Conservation (phyloP, 2,797 vertebrate genomes). For the Xiphorhynchus erythropygius region DNA sequence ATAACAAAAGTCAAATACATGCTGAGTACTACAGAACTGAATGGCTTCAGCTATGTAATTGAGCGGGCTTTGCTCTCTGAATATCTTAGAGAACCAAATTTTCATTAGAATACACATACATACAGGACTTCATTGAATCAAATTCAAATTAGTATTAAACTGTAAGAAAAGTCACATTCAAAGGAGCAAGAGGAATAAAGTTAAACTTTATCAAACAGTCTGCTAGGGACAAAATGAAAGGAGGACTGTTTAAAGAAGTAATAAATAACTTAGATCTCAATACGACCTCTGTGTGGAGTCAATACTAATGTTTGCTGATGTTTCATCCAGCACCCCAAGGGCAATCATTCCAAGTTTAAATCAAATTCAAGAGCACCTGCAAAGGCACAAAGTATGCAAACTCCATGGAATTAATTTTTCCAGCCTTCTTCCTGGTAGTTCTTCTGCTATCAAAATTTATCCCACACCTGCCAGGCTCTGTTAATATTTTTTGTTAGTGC, state of each 20-base stretch:
- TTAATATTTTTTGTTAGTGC: neutral
- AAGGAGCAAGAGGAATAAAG: neutral
- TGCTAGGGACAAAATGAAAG: neutral
- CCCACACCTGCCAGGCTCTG: neutral
- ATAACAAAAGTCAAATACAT: neutral
- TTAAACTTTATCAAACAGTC: neutral
- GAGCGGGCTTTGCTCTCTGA: neutral
- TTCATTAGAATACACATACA: neutral
- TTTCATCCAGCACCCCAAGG: neutral
- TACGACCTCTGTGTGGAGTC: neutral
- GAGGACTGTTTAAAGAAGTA: neutral
- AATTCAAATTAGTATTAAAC: neutral
- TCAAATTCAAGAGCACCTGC: neutral
- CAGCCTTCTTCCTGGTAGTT: neutral
- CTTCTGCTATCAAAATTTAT: neutral
- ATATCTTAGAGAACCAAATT: neutral
- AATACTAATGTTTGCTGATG: constrained; percentile 20
- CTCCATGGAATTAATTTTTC: neutral
- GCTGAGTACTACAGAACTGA: neutral
- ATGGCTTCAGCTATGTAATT: neutral
- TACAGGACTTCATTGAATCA: neutral
- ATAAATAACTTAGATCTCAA: constrained; percentile 17
- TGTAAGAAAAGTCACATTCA: neutral
- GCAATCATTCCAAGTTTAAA: neutral
- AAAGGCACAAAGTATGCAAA: neutral